Evolutionary conservation across 2,113 vertebrate species (phyloP).

Genomic region (Anarrhichthys ocellatus): DNA sequence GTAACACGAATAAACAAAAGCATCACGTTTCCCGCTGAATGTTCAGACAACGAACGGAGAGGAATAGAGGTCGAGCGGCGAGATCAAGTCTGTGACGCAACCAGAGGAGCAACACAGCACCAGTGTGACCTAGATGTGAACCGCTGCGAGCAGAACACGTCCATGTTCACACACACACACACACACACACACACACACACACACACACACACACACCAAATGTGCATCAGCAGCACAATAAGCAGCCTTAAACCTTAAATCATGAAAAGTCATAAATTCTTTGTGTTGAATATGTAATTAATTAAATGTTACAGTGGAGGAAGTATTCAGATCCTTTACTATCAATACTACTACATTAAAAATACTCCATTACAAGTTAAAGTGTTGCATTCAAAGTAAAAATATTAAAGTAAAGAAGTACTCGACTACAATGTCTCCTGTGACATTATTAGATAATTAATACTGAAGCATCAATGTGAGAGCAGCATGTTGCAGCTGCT

Average conservation of each 20-base stretch:
- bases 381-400: not conserved
- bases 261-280: not conserved
- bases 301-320: not conserved
- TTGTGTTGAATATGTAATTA: not conserved
- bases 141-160: conserved; percentile 55
- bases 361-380: not conserved
- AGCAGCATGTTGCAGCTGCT: not conserved
- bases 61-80: conserved; percentile 39
- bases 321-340: not conserved
- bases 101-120: conserved; percentile 47
- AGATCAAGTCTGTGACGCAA: conserved; percentile 77
- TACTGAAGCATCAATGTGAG: not conserved
- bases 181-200: conserved; percentile 15
- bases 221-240: conserved; percentile 21
- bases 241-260: not conserved
- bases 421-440: not conserved
- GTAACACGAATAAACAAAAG: not conserved
- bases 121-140: conserved; percentile 77
- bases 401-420: not conserved
- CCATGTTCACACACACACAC: conserved; percentile 20
- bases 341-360: not conserved
- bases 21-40: not conserved
- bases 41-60: conserved; percentile 9
- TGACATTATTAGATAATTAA: not conserved
- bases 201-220: conserved; percentile 26